Conservation (phyloP, 2,113 vertebrate genomes). For the Manacus vitellinus region DNA sequence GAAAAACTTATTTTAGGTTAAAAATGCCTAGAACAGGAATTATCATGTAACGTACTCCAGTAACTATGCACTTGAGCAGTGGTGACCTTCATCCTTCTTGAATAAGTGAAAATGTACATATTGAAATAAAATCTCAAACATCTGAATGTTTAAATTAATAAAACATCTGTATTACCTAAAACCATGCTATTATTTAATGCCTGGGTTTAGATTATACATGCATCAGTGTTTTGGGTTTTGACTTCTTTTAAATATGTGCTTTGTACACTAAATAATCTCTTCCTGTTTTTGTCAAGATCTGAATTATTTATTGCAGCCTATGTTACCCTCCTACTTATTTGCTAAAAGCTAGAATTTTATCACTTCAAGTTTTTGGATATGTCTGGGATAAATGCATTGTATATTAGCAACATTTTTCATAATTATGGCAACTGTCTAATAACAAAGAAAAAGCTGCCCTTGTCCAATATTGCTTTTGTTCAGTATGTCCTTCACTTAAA, state of each 20-base stretch:
- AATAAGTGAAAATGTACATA: neutral
- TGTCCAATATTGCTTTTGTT: neutral
- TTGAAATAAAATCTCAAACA: neutral
- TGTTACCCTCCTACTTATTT: neutral
- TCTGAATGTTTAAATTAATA: neutral
- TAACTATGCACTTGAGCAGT: neutral
- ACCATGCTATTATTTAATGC: neutral
- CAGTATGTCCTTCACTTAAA: neutral
- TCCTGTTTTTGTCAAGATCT: neutral
- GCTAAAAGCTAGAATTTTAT: neutral
- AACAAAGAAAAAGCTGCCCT: neutral
- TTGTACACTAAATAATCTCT: neutral
- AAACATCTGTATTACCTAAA: neutral
- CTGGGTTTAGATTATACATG: neutral
- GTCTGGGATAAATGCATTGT: neutral
- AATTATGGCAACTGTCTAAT: neutral
- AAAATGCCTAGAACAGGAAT: neutral
- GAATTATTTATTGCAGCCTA: slow-evolving; percentile 4
- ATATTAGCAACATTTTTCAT: neutral
- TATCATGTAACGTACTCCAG: neutral
- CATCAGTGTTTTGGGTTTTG: neutral
- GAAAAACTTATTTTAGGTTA: neutral
- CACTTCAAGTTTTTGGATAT: neutral
- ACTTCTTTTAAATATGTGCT: neutral
- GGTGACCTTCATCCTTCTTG: neutral